These are phyloP conservation scores for Parambassis ranga DNA, from an alignment of 2,797 vertebrate genomes.

Conservation along the genomic window DNA sequence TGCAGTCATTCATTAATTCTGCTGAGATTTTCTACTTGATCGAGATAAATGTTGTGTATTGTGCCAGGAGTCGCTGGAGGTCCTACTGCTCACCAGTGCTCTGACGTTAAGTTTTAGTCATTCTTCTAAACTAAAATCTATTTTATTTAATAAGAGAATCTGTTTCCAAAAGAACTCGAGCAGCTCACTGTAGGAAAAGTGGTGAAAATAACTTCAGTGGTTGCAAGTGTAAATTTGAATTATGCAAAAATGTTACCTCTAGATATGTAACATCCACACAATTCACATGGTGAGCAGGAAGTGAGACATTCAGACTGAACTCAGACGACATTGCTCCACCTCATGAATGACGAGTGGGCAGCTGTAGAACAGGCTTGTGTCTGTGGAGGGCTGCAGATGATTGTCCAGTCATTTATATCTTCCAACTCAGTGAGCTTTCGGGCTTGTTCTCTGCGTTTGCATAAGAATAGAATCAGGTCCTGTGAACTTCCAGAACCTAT, in stretches of 20 bases:
- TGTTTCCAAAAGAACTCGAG: no score
- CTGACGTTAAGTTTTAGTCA: constrained; percentile 66
- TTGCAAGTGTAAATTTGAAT: no score
- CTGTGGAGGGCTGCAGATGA: constrained; percentile 84
- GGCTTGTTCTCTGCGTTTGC: constrained; percentile 89
- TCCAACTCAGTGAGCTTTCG: constrained; percentile 91
- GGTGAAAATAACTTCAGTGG: no score
- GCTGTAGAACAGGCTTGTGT: constrained; percentile 77
- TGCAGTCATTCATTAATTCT: constrained; percentile 80
- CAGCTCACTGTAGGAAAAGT: no score
- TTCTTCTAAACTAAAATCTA: not conserved
- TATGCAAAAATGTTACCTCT: no score
- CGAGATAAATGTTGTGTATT: constrained; percentile 73
- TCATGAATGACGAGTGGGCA: constrained; percentile 76
- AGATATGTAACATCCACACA: not conserved
- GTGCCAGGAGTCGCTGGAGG: constrained; percentile 59
- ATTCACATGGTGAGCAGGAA: constrained; percentile 20
- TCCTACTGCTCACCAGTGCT: constrained; percentile 57
- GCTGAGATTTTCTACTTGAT: constrained; percentile 81
- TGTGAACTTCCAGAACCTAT: constrained; percentile 94
- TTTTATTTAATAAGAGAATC: no score
- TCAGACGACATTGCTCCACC: constrained; percentile 54
- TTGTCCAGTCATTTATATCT: constrained; percentile 96
- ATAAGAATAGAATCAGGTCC: constrained; percentile 95
- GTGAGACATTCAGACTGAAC: constrained; percentile 29